Evolutionary conservation across 2,113 vertebrate genomes (phyloP), one percentile per base, ranked within the genome.

Genomic region (Odocoileus hemionus): DNA sequence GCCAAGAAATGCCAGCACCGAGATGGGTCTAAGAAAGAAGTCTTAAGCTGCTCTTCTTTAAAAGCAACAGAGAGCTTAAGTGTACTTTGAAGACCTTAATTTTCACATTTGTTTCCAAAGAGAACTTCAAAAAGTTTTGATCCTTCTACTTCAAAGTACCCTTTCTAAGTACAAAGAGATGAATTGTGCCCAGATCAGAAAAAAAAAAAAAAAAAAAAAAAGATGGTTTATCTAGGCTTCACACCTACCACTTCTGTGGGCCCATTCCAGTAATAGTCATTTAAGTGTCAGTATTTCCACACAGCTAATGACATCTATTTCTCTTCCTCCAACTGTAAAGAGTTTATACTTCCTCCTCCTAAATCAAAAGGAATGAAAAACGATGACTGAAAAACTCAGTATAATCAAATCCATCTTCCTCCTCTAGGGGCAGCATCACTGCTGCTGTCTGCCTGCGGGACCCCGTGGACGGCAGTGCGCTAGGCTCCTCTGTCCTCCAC

Each of bases 341-440:
- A 64, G 39, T 79, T 94, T 64, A 95, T 0, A 57, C 13, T 45
- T 95, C 54, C 28, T 94, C 86, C 70, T 58, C 78, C 87, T 88
- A 89, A 95, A 61, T 70, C 78, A 93, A 70, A 97, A 79, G 70
- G 30, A 94, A 94, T 45, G 21, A 88, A 86, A 86, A 58, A n/a
- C n/a, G 5, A 9, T 55, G 43, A 13, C 21, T 33, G n/a, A 21
- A 92, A 43, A 54, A n/a, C 11, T 43, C 0, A 28, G 26, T 14
- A 1, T 50, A 33, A n/a, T 50, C 30, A 50, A 83, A 36, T n/a
- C 13, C 25, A 45, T 7, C 80, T 25, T 60, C 78, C 58, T 16
- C 15, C 43, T 6, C 7, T 2, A 23, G 7, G 47, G 23, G 55
- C 43, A 52, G 33, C 33, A 13, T 1, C 39, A 1, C 39, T 3